Base-by-base conservation (phyloP, 2,113 vertebrate genomes). In the Coptodon bakossiorum region DNA sequence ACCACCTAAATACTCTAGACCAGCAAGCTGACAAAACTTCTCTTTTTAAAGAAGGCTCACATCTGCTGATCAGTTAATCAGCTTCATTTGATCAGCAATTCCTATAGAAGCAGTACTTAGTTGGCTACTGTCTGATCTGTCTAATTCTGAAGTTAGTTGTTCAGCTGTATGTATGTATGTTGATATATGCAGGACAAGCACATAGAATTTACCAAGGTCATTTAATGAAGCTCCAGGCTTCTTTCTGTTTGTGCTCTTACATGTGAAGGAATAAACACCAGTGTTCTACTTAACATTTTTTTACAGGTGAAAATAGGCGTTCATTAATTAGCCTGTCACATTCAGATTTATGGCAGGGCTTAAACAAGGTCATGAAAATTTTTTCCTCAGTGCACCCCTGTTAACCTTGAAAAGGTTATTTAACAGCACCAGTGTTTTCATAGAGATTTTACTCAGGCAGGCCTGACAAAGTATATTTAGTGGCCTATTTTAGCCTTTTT, bases 261-360 rank as follows among this genome's bases (percentile, higher is more conserved):
- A 84, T 76, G 27, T 13, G 4, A 78, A 45, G n/a, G 31, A 61
- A 85, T 52, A 59, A 83, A 61, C 66, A 76, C 63, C 48, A 80
- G 80, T 78, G 61, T 79, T 88, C 84, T 81, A 71, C 56, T 84
- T 86, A 80, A 83, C 88, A 89, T 89, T 90, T 93, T 91, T 91
- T 87, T 86, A 90, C 88, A 88, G 61, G 88, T 90, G 84, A 90
- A 94, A 93, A 87, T 88, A 93, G 90, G 84, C 40, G 63, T 90
- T 88, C 89, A 91, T 95, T 96, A 95, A 96, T 96, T 92, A 93
- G 86, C 59, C 61, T 88, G 87, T 90, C 88, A 90, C 89, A 91
- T 71, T 91, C 66, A 16, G 54, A 86, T 81, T 73, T 57, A 84
- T 89, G 53, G 14, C 78, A 68, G 86, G 84, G 81, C 89, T 93